These are phyloP conservation scores for Panurus biarmicus DNA, from an alignment of 2,113 vertebrate species.

Conservation along the genomic window DNA sequence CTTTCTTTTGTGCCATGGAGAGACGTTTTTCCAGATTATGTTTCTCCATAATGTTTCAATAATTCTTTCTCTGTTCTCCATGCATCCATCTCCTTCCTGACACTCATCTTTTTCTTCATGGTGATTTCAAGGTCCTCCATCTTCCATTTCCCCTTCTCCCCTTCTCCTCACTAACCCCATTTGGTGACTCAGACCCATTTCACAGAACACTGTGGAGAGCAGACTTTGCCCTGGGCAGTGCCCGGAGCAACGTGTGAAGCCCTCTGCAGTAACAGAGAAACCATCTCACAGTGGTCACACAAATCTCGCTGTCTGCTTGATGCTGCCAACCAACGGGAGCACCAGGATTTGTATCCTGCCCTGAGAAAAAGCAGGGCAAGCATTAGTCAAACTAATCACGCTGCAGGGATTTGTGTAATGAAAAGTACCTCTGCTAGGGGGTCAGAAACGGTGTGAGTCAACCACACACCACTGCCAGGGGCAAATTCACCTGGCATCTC, in stretches of 20 bases:
- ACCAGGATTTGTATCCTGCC: neutral
- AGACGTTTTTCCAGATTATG: neutral
- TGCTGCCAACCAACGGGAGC: constrained; percentile 9
- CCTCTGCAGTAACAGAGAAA: neutral
- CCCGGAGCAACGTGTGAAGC: neutral
- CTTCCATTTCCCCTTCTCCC: neutral
- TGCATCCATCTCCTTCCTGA: neutral
- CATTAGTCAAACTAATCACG: constrained; percentile 35
- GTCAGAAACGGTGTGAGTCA: neutral
- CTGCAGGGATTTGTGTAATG: constrained; percentile 17
- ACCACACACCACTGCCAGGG: neutral
- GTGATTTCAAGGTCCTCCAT: neutral
- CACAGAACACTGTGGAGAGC: neutral
- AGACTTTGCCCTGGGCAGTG: neutral
- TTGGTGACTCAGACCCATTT: neutral
- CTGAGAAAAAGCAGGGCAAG: constrained; percentile 36
- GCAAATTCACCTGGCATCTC: neutral
- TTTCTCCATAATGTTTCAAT: neutral
- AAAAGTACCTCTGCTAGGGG: neutral
- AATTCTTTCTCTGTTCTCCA: neutral
- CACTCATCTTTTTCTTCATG: neutral
- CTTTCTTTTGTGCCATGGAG: neutral
- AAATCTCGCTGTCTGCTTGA: neutral
- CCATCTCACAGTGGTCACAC: neutral
- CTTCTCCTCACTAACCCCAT: neutral